A percentile compares a stretch with the other conserved stretches of the same genome.
phyloP scores from a whole-genome alignment of 2,888 invertebrate genomes.

The Sminthurinus aureus region DNA sequence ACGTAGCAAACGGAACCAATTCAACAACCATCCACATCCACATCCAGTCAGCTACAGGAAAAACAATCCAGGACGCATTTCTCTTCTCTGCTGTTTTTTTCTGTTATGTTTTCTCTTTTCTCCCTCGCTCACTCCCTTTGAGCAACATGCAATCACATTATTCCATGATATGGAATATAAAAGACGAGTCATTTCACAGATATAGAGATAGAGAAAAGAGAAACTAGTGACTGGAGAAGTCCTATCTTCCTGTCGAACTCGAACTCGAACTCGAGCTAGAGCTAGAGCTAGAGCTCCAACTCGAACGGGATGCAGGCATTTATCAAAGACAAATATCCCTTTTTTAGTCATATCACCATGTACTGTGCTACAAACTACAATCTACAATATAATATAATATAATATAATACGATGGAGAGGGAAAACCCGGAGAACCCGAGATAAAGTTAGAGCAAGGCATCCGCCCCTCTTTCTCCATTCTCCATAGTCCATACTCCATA shows the following conservation, averaged over 20 bases:
- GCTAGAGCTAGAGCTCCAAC: too few relatives aligned
- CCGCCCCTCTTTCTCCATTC: too few relatives aligned
- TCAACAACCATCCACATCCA: too few relatives aligned
- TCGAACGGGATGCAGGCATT: slow-evolving; percentile 3
- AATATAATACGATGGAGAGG: background rate
- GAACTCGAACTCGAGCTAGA: too few relatives aligned
- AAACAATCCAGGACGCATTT: background rate
- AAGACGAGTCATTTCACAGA: slow-evolving; percentile 18
- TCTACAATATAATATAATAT: background rate
- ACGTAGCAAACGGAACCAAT: too few relatives aligned
- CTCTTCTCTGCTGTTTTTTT: background rate
- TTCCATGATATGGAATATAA: slow-evolving; percentile 8
- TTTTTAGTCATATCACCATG: too few relatives aligned
- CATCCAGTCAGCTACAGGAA: background rate
- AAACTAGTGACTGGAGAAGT: slow-evolving; percentile 9
- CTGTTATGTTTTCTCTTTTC: background rate
- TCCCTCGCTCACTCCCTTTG: background rate
- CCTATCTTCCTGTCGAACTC: slow-evolving; percentile 12
- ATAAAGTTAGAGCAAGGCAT: too few relatives aligned
- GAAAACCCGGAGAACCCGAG: too few relatives aligned
- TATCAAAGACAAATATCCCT: slow-evolving; percentile 25
- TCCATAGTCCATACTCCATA: too few relatives aligned
- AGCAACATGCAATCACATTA: slow-evolving; percentile 19
- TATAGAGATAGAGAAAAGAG: background rate
- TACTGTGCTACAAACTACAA: background rate